A percentile compares a stretch with the other conserved stretches of the same genome.
Conservation (phyloP, 2,113 vertebrate genomes). For the Podiceps cristatus region DNA sequence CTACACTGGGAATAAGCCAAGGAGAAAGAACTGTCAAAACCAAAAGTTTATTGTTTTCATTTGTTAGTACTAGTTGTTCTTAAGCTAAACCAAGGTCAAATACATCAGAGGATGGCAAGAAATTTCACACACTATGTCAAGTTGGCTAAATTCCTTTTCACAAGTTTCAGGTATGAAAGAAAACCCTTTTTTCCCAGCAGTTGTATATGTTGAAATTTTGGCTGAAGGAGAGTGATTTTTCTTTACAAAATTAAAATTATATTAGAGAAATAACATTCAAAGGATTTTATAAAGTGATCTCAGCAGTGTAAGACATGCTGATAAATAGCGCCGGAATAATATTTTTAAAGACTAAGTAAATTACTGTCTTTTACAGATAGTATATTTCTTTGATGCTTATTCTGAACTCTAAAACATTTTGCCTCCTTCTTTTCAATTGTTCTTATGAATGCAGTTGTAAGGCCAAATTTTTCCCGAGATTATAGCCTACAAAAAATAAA, state of each 20-base stretch:
- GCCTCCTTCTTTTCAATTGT: not conserved
- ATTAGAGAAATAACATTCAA: not conserved
- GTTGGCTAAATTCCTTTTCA: not conserved
- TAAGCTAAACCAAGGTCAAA: not conserved
- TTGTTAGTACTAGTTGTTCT: not conserved
- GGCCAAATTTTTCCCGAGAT: not conserved
- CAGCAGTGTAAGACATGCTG: not conserved
- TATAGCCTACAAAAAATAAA: not conserved
- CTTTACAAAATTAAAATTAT: not conserved
- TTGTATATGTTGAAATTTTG: not conserved
- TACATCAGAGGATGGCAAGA: not conserved
- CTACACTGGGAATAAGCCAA: not conserved
- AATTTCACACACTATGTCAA: not conserved
- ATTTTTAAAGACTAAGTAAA: not conserved
- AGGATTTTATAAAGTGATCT: not conserved
- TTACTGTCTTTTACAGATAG: not conserved
- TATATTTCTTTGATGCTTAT: not conserved
- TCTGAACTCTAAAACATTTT: not conserved
- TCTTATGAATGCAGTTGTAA: not conserved
- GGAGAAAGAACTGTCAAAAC: not conserved
- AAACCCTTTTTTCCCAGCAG: not conserved
- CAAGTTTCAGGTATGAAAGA: not conserved
- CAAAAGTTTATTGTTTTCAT: not conserved
- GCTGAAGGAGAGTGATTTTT: not conserved
- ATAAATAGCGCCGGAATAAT: not conserved